These are phyloP conservation scores for Rosalia funebris DNA, from an alignment of 2,888 invertebrate species.

Conservation along the genomic window DNA sequence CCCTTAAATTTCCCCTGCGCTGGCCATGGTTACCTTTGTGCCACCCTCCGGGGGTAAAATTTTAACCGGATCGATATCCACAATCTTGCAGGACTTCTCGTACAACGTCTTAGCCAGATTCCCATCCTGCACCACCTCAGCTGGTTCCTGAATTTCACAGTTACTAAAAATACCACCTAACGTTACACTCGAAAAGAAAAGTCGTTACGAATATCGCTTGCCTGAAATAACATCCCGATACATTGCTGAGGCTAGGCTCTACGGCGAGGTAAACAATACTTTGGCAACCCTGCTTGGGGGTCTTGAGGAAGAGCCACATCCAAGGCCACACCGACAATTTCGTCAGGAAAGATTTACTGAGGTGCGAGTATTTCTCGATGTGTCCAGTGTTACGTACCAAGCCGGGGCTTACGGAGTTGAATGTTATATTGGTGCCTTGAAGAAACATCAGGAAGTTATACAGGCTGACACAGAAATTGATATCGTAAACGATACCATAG, in stretches of 20 bases:
- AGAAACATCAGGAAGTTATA: too few species aligned
- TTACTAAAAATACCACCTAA: slow-evolving; percentile 54
- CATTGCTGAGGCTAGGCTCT: slow-evolving; percentile 69
- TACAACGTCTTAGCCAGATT: slow-evolving; percentile 58
- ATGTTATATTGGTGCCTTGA: slow-evolving; percentile 72
- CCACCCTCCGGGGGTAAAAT: slow-evolving; percentile 28
- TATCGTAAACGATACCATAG: too few species aligned
- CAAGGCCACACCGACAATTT: slow-evolving; percentile 72
- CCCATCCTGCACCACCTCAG: slow-evolving; percentile 55
- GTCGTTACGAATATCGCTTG: slow-evolving; percentile 57
- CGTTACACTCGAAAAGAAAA: too few species aligned
- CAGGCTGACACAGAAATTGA: too few species aligned
- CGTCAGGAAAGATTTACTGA: slow-evolving; percentile 66
- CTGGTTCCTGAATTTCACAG: slow-evolving; percentile 60
- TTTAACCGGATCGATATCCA: slow-evolving; percentile 46
- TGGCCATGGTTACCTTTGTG: too few species aligned
- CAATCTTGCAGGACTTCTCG: slow-evolving; percentile 56
- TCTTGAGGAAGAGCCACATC: slow-evolving; percentile 76
- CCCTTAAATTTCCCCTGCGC: too few species aligned
- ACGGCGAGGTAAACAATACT: slow-evolving; percentile 73
- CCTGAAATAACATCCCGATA: slow-evolving; percentile 76
- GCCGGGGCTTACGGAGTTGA: slow-evolving; percentile 78
- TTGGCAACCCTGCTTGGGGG: slow-evolving; percentile 75
- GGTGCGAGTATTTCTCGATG: slow-evolving; percentile 67
- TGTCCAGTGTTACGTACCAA: slow-evolving; percentile 73